These are phyloP conservation scores for Nesometra sesokonis DNA, from an alignment of 35 echinoderm and acorn worm genomes.

Conservation along the genomic window DNA sequence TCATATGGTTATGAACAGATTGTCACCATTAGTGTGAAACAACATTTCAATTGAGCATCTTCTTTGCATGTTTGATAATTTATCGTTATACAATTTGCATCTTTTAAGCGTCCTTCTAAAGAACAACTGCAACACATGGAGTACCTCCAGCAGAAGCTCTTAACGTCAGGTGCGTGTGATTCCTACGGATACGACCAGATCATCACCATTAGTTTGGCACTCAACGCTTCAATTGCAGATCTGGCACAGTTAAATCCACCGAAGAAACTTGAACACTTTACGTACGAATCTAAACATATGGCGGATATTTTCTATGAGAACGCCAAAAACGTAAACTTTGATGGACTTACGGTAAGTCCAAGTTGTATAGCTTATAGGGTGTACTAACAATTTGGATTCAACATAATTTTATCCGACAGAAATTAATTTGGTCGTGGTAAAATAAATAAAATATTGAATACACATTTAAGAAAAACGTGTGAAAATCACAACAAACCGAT, in stretches of 20 bases:
- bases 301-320: slow-evolving; percentile 22
- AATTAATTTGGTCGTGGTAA: too few relatives aligned
- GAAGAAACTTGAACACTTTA: slow-evolving; percentile 31
- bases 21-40: slow-evolving; percentile 40
- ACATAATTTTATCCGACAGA: too few relatives aligned
- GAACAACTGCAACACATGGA: slow-evolving; percentile 22
- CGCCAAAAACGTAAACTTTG: slow-evolving; percentile 16
- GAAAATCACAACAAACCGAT: too few relatives aligned
- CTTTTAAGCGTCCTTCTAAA: slow-evolving; percentile 14
- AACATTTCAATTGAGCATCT: too few relatives aligned
- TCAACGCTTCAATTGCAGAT: slow-evolving; percentile 33
- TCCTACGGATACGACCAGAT: slow-evolving; percentile 64
- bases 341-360: slow-evolving; percentile 39
- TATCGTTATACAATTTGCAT: too few relatives aligned
- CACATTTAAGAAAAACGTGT: too few relatives aligned
- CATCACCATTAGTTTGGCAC: slow-evolving; percentile 43
- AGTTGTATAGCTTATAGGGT: too few relatives aligned
- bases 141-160: slow-evolving; percentile 26
- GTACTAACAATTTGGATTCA: too few relatives aligned
- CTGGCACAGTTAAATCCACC: slow-evolving; percentile 20
- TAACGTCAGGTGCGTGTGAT: slow-evolving; percentile 38
- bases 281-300: slow-evolving; percentile 26
- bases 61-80: too few relatives aligned
- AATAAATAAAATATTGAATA: too few relatives aligned
- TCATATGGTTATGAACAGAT: slow-evolving; percentile 65